Evolutionary conservation across 2,113 vertebrate species (phyloP).

Genomic region (Chaenogobius annularis): DNA sequence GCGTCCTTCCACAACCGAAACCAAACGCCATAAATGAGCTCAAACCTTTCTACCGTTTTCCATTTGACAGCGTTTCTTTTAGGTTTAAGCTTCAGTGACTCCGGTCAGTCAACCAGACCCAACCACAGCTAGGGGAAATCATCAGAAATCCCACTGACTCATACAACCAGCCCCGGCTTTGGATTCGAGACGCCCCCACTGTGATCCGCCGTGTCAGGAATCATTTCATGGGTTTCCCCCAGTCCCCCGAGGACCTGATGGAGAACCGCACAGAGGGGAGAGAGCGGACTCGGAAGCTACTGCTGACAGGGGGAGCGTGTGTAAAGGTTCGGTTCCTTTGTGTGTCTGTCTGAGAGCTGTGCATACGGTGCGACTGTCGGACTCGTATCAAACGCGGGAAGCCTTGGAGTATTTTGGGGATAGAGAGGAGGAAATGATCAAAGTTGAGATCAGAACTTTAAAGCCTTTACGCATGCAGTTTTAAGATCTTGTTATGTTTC

Average conservation of each 20-base stretch:
- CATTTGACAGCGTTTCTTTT: constrained; percentile 31
- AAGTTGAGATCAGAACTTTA: not conserved
- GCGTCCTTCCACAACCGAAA: constrained; percentile 3
- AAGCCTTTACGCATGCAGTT: constrained; percentile 9
- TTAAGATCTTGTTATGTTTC: constrained; percentile 19
- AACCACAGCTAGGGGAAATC: constrained; percentile 56
- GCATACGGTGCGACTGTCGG: constrained; percentile 7
- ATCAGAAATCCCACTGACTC: constrained; percentile 54
- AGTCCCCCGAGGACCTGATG: constrained; percentile 18
- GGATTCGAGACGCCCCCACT: constrained; percentile 62
- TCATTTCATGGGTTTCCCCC: constrained; percentile 55
- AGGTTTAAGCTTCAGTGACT: constrained; percentile 24
- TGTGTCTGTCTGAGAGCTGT: constrained; percentile 19
- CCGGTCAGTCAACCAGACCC: constrained; percentile 41
- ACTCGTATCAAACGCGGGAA: constrained; percentile 5
- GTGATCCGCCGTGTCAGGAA: constrained; percentile 66
- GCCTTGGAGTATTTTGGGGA: constrained; percentile 23
- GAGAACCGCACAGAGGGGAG: constrained; percentile 38
- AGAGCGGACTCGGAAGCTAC: constrained; percentile 31
- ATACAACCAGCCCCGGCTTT: constrained; percentile 43
- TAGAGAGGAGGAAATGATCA: constrained; percentile 18
- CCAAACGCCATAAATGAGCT: not conserved
- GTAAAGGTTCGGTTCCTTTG: not conserved
- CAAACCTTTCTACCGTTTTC: constrained; percentile 28
- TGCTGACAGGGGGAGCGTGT: constrained; percentile 20